Evolutionary conservation across 2,113 vertebrate genomes (phyloP).

Genomic region (Peromyscus californicus): DNA sequence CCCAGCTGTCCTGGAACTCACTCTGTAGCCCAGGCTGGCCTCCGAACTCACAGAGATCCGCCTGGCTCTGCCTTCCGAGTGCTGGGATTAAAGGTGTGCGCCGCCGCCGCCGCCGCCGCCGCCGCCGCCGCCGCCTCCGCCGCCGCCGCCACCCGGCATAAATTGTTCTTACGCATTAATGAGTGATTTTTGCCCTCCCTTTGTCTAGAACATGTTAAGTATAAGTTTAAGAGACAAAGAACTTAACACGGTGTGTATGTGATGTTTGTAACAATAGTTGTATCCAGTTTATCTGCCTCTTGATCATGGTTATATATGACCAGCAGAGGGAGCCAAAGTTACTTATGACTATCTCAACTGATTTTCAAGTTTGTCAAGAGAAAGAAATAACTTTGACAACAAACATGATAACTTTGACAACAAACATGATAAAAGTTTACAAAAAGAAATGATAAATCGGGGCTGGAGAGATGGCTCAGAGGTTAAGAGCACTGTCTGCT

Average conservation of each 20-base stretch:
- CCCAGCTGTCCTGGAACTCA: background rate
- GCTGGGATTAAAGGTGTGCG: too few relatives aligned
- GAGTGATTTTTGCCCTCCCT: background rate
- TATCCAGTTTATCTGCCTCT: background rate
- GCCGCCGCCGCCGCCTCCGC: too few relatives aligned
- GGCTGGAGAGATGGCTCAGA: too few relatives aligned
- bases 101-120: too few relatives aligned
- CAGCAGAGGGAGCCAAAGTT: slow-evolving; percentile 76
- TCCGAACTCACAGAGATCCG: background rate
- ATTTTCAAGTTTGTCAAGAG: slow-evolving; percentile 43
- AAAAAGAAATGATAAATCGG: slow-evolving; percentile 6
- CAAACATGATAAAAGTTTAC: slow-evolving; percentile 42
- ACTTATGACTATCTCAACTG: background rate
- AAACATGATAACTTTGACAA: slow-evolving; percentile 43
- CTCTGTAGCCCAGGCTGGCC: background rate
- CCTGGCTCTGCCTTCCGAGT: background rate
- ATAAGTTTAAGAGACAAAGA: slow-evolving; percentile 34
- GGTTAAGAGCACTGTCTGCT: too few relatives aligned
- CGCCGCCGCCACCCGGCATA: too few relatives aligned
- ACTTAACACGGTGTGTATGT: background rate
- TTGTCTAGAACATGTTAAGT: slow-evolving; percentile 34
- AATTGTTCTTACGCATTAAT: slow-evolving; percentile 3
- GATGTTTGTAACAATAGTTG: slow-evolving; percentile 6
- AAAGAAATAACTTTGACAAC: slow-evolving; percentile 49
- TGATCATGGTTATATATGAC: slow-evolving; percentile 2